These are phyloP conservation scores for Pangasianodon hypophthalmus DNA, from an alignment of 2,113 vertebrate genomes.

Conservation along the genomic window DNA sequence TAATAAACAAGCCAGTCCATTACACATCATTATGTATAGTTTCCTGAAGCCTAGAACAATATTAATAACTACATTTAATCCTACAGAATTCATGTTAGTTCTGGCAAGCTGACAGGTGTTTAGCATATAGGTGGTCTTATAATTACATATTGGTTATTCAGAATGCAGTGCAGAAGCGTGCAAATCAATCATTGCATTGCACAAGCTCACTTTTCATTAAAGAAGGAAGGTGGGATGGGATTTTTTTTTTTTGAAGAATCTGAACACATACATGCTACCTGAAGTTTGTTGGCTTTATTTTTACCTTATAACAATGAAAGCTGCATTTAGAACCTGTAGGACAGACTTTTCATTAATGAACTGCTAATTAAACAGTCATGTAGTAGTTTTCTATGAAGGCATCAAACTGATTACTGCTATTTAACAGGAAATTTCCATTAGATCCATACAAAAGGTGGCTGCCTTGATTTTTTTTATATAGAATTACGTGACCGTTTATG, in stretches of 20 bases:
- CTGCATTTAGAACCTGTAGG: not conserved
- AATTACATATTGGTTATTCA: not conserved
- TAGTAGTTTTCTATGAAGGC: not conserved
- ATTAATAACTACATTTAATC: not conserved
- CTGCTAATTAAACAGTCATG: not conserved
- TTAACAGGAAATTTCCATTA: no score
- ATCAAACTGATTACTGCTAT: no score
- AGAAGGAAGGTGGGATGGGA: not conserved
- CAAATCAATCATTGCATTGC: not conserved
- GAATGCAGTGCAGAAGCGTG: not conserved
- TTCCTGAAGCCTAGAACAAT: not conserved
- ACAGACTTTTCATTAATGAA: not conserved
- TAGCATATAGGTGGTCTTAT: not conserved
- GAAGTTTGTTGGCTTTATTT: not conserved
- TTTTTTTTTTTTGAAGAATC: not conserved
- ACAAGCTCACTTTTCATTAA: not conserved
- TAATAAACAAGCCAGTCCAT: not conserved
- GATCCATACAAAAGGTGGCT: not conserved
- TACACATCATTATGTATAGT: not conserved
- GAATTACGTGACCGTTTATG: not conserved
- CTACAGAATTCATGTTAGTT: not conserved
- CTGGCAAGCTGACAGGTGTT: not conserved
- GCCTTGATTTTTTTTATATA: not conserved
- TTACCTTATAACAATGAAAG: no score
- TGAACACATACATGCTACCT: not conserved